Evolutionary conservation across 2,797 vertebrate genomes (phyloP).

Genomic region (Gymnopithys bicolor): DNA sequence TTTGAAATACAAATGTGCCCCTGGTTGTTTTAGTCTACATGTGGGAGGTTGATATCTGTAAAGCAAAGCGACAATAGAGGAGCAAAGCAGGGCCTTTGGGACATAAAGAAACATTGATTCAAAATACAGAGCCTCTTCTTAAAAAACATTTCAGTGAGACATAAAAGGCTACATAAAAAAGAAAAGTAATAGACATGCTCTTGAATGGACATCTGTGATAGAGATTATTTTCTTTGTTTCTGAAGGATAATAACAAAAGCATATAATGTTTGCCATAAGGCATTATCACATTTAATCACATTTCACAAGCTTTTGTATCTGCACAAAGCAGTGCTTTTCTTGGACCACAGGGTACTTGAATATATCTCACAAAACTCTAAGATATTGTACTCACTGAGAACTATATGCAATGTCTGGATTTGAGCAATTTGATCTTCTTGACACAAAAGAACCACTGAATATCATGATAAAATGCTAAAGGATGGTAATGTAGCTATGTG

Average conservation of each 20-base stretch:
- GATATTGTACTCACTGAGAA: neutral
- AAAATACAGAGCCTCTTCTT: neutral
- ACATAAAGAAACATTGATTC: neutral
- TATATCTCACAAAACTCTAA: neutral
- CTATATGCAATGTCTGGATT: neutral
- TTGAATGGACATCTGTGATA: neutral
- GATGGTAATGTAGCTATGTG: neutral
- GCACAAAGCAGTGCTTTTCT: neutral
- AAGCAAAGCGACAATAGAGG: neutral
- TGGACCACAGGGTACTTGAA: neutral
- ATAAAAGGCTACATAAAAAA: neutral
- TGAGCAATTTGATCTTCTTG: neutral
- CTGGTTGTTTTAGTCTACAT: neutral
- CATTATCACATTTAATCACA: conserved; percentile 9
- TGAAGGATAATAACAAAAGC: neutral
- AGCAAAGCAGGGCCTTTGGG: neutral
- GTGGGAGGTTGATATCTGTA: neutral
- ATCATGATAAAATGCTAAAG: neutral
- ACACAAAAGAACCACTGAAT: neutral
- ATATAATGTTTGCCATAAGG: neutral
- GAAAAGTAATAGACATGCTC: neutral
- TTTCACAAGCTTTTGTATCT: conserved; percentile 9
- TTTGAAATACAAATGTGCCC: neutral
- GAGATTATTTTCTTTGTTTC: conserved; percentile 8
- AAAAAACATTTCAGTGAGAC: neutral